Percentiles rank a stretch among this genome's conserved stretches.
These are phyloP conservation scores for Calliphora vicina DNA, from an alignment of 1,140 invertebrate species.

Conservation along the genomic window DNA sequence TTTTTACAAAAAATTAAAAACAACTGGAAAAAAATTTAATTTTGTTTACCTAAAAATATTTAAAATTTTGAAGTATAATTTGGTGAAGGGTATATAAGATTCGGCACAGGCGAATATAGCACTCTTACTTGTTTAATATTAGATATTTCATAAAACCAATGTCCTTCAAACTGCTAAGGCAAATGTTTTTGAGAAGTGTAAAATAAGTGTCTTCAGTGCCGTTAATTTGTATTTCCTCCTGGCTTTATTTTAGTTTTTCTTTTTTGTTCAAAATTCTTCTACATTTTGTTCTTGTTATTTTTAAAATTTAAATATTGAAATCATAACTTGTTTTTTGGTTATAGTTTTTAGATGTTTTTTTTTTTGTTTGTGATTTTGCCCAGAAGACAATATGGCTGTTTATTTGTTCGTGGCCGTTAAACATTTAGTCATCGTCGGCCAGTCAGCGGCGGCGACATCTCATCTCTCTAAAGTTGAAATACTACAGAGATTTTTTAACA, in stretches of 20 bases:
- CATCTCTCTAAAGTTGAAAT: not conserved
- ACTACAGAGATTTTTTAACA: not conserved
- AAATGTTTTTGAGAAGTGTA: too few species aligned
- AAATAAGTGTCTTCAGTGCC: too few species aligned
- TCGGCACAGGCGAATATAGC: too few species aligned
- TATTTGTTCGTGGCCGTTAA: not conserved
- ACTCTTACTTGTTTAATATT: too few species aligned
- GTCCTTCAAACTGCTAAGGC: too few species aligned
- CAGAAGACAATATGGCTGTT: not conserved
- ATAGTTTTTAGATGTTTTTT: not conserved
- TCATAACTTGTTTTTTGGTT: conserved; percentile 13
- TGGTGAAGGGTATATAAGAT: too few species aligned
- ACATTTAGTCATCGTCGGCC: not conserved
- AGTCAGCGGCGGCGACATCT: not conserved
- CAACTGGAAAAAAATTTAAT: too few species aligned
- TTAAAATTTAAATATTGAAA: conserved; percentile 3
- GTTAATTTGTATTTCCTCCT: too few species aligned
- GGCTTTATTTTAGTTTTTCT: not conserved
- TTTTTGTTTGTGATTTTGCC: not conserved
- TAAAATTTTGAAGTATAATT: too few species aligned
- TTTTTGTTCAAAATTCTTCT: not conserved
- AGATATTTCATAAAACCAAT: too few species aligned
- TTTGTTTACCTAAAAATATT: too few species aligned
- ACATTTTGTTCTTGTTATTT: not conserved
- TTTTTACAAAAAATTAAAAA: too few species aligned